These are phyloP conservation scores for Cassiopea andromeda DNA, from an alignment of 30 jellyfish, hydroid and myxozoan species.

Conservation along the genomic window DNA sequence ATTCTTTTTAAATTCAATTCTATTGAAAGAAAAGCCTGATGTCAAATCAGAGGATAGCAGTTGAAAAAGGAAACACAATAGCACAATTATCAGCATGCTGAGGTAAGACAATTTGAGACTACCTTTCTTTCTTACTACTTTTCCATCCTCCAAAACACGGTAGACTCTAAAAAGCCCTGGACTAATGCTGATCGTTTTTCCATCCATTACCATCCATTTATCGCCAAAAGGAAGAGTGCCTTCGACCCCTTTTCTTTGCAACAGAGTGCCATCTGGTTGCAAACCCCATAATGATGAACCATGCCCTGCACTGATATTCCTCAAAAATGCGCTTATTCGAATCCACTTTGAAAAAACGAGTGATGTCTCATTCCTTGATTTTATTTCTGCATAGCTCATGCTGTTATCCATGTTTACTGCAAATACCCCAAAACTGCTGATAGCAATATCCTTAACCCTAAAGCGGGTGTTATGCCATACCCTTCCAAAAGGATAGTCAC, in stretches of 20 bases:
- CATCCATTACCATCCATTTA: constrained; percentile 29
- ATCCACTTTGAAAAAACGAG: constrained; percentile 1
- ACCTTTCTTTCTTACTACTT: constrained; percentile 1
- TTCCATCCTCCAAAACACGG: constrained; percentile 30
- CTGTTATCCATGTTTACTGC: constrained; percentile 11
- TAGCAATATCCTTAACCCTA: constrained; percentile 20
- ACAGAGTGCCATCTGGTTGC: constrained; percentile 53
- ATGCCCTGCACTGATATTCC: constrained; percentile 61
- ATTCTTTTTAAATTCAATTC: too few species aligned
- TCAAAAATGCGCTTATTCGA: constrained; percentile 26
- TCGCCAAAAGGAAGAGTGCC: constrained; percentile 70
- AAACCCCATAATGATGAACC: constrained; percentile 73
- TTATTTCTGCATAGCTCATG: constrained; percentile 15
- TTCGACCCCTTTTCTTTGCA: constrained; percentile 41
- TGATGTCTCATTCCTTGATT: not conserved
- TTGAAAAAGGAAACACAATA: too few species aligned
- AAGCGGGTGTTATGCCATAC: constrained; percentile 27
- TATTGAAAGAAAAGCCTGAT: too few species aligned
- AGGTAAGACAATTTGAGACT: not conserved
- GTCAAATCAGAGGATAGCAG: too few species aligned
- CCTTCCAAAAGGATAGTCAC: constrained; percentile 31
- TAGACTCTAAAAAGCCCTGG: constrained; percentile 20
- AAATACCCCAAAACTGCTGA: constrained; percentile 47
- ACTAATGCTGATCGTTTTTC: constrained; percentile 17
- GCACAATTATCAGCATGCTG: too few species aligned